phyloP scores from a whole-genome alignment of 2,797 vertebrate genomes.

The Megalops cyprinoides region DNA sequence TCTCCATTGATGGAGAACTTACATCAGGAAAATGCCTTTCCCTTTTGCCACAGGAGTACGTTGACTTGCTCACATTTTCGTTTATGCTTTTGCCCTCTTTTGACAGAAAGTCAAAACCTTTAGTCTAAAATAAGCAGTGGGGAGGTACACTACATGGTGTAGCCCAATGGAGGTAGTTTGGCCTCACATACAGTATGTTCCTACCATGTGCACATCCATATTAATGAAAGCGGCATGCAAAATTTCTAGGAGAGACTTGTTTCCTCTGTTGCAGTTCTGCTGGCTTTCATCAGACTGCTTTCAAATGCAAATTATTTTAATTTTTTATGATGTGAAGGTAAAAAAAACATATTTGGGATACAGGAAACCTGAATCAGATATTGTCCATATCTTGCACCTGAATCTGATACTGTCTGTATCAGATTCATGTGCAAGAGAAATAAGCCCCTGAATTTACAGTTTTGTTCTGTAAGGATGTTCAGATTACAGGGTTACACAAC shows the following conservation, averaged over 20 bases:
- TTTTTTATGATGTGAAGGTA: background rate
- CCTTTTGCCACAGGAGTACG: background rate
- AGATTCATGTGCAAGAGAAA: no score
- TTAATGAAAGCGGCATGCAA: background rate
- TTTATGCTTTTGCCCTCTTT: background rate
- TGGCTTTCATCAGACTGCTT: background rate
- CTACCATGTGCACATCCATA: background rate
- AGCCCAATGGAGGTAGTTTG: background rate
- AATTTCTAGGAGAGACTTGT: background rate
- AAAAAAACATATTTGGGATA: background rate
- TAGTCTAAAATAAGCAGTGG: no score
- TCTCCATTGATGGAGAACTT: conserved; percentile 7
- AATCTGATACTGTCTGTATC: no score
- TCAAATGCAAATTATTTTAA: no score
- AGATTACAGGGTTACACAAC: background rate
- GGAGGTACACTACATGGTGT: background rate
- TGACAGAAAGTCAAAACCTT: background rate
- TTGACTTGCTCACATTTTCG: background rate
- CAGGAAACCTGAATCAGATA: background rate
- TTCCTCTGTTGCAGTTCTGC: background rate
- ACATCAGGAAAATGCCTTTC: no score
- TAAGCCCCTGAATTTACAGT: background rate
- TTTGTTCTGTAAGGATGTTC: background rate
- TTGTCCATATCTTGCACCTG: background rate
- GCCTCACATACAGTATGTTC: background rate